A percentile compares a stretch with the other conserved stretches of the same genome.
Evolutionary conservation across 2,113 vertebrate genomes (phyloP).

Genomic region (Climacteris rufus): DNA sequence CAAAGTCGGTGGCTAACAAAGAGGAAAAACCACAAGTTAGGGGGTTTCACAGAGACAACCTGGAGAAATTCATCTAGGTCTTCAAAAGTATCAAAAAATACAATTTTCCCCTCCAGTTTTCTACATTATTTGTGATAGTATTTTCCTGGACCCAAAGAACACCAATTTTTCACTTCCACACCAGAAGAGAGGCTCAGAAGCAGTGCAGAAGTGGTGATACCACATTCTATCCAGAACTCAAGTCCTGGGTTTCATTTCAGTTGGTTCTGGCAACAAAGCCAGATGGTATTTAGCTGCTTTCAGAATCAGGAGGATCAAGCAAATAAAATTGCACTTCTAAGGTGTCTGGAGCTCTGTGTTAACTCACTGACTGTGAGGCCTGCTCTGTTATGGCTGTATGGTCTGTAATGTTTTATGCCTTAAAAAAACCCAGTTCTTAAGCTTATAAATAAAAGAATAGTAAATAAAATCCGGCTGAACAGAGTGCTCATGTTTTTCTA

Average conservation of each 20-base stretch:
- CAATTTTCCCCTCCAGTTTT: neutral
- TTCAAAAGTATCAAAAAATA: neutral
- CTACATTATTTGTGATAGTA: neutral
- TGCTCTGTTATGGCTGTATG: neutral
- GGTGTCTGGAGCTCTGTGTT: neutral
- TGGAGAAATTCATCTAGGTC: neutral
- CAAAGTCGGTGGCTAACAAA: conserved; percentile 87
- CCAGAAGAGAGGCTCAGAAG: neutral
- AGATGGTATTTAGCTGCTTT: neutral
- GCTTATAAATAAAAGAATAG: neutral
- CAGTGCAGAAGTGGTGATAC: neutral
- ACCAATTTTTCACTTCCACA: neutral
- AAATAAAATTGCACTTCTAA: neutral
- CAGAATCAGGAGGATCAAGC: neutral
- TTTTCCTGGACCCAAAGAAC: neutral
- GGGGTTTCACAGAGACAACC: neutral
- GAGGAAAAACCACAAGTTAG: neutral
- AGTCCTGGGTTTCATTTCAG: neutral
- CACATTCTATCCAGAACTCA: neutral
- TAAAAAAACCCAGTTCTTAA: neutral
- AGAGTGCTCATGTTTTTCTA: neutral
- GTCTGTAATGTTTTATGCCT: neutral
- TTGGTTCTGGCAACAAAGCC: neutral
- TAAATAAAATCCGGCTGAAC: neutral
- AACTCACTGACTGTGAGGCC: neutral